Evolutionary conservation across 2,888 invertebrate species (phyloP).

Genomic region (Perithous albicinctus): DNA sequence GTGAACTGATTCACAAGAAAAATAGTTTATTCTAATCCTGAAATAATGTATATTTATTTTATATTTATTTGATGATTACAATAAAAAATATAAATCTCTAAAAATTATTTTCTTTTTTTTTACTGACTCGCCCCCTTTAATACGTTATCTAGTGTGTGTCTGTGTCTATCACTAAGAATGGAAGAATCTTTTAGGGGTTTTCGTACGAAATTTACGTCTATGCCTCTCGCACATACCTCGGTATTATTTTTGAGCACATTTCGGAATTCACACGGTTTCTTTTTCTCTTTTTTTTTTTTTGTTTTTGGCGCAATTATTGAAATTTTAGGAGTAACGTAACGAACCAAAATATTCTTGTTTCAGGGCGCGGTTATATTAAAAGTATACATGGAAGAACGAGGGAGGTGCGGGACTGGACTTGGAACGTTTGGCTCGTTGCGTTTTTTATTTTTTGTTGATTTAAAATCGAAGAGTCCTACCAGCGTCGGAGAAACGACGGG

Average conservation of each 20-base stretch:
- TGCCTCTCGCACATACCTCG: conserved; percentile 30
- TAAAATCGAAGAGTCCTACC: conserved; percentile 48
- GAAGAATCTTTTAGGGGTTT: conserved; percentile 58
- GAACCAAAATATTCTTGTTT: conserved; percentile 20
- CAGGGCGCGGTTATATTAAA: not conserved
- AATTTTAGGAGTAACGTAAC: conserved; percentile 33
- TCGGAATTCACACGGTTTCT: conserved; percentile 54
- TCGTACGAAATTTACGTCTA: conserved; percentile 46
- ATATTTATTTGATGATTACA: too few species aligned
- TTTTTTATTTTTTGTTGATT: conserved; percentile 53
- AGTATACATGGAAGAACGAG: conserved; percentile 43
- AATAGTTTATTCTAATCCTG: too few species aligned
- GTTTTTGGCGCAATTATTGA: conserved; percentile 7
- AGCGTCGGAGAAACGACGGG: conserved; percentile 41
- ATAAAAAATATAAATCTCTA: too few species aligned
- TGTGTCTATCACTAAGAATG: conserved; percentile 55
- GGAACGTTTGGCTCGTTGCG: conserved; percentile 64
- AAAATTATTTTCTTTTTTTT: too few species aligned
- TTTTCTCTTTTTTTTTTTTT: not conserved
- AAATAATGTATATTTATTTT: too few species aligned
- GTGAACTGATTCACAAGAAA: too few species aligned
- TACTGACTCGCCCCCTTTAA: too few species aligned
- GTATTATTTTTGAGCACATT: conserved; percentile 63
- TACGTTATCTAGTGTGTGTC: conserved; percentile 12
- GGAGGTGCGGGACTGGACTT: not conserved